Percentiles rank a stretch among this genome's conserved stretches.
Evolutionary conservation across 2,888 invertebrate species (phyloP).

Genomic region (Celastrina argiolus): DNA sequence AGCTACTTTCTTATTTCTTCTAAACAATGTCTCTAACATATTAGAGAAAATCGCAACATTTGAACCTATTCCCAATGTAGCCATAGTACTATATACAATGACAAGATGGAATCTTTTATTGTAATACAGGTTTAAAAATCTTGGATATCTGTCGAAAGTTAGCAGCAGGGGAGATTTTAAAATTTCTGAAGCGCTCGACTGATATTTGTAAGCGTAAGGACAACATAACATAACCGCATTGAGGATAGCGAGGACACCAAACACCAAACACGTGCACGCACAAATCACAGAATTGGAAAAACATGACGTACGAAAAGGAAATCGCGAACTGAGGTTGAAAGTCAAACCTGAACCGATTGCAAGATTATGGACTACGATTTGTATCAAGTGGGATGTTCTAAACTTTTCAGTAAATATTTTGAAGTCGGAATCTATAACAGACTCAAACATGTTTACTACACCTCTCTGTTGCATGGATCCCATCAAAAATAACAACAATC

Average conservation of each 20-base stretch:
- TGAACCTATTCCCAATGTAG: conserved; percentile 42
- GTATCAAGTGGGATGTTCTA: conserved; percentile 40
- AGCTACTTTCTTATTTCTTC: conserved; percentile 39
- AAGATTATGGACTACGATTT: conserved; percentile 44
- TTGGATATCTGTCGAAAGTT: conserved; percentile 55
- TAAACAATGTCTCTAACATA: conserved; percentile 43
- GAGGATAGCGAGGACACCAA: conserved; percentile 42
- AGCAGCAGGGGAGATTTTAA: conserved; percentile 40
- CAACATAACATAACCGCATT: conserved; percentile 54
- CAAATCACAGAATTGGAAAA: conserved; percentile 54
- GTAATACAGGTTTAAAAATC: conserved; percentile 48
- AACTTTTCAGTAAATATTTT: conserved; percentile 39
- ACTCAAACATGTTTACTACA: conserved; percentile 47
- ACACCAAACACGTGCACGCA: conserved; percentile 40
- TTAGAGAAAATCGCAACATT: conserved; percentile 44
- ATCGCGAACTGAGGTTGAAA: conserved; percentile 47
- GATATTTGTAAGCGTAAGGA: conserved; percentile 50
- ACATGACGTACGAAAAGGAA: conserved; percentile 55
- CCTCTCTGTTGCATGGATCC: conserved; percentile 65
- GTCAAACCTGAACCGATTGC: conserved; percentile 54
- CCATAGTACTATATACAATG: conserved; percentile 44
- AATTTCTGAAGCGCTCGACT: conserved; percentile 37
- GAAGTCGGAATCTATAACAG: conserved; percentile 52
- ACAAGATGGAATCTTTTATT: conserved; percentile 46
- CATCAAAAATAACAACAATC: conserved; percentile 46